Evolutionary conservation across 2,888 invertebrate species (phyloP), one percentile per base, ranked within the genome.

Genomic region (Amblyteles armatorius): DNA sequence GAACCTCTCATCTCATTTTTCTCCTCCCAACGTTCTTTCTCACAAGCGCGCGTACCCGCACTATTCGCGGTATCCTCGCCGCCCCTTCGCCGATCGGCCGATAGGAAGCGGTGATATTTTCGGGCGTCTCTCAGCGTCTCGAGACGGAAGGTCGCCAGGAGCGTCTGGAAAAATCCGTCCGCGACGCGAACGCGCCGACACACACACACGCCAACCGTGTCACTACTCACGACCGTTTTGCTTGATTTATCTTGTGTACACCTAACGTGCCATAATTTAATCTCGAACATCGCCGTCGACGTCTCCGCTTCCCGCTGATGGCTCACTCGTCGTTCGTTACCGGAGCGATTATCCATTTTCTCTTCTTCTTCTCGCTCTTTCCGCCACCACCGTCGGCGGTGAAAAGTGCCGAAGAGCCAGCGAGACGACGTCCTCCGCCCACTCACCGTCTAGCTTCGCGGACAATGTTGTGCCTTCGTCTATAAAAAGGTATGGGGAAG

Each of bases 401-500:
- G 19, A 74, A 74, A 60, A 48, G n/a, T 22, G 9, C 26, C 5
- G 33, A 77, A 40, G 52, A 71, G 33, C 40, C 40, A 65, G 22
- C 55, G 55, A 57, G 29, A 33, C 36, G 52, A 48, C 60, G 67
- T 63, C 52, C 48, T 73, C 55, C 19, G 73, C 72, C 69, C 69
- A 81, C 81, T 55, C 81, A 72, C 48, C 78, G 84, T 76, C 68
- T 60, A 71, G 72, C 55, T 44, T 3, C 0, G 11, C 55, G 55
- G 72, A 72, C 68, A 79, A 63, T 57, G 72, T 73, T 72, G 82
- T 63, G 76, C 79, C 71, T 69, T 50, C 68, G 84, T 81, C 73
- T 79, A 79, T 78, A 86, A 86, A 84, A 87, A 84, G 79, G 81
- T 83, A 81, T 87, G 71, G 73, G 69, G 74, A 73, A 80, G 63